phyloP scores from a whole-genome alignment of 92 coral and sea anemone species.

The Micromussa lordhowensis region DNA sequence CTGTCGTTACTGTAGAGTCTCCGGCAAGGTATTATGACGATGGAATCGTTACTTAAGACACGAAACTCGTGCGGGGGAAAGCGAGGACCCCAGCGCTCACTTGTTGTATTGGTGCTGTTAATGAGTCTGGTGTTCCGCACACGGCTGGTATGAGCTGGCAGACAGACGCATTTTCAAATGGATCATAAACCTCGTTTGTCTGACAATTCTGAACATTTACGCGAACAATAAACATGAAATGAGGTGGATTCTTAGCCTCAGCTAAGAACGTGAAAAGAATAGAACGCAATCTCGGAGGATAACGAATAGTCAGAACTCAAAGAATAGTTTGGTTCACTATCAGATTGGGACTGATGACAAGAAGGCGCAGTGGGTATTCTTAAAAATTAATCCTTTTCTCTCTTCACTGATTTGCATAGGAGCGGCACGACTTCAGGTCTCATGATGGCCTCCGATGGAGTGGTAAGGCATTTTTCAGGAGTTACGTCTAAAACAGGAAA shows the following conservation, averaged over 20 bases:
- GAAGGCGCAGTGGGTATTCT: conserved; percentile 11
- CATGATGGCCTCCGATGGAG: not conserved
- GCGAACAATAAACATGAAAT: not conserved
- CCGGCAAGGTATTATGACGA: not conserved
- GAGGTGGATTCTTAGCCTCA: not conserved
- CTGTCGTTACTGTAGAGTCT: conserved; percentile 18
- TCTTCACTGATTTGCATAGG: not conserved
- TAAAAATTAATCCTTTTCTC: not conserved
- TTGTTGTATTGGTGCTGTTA: not conserved
- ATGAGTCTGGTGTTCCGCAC: not conserved
- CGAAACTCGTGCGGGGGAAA: not conserved
- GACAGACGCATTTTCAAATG: not conserved
- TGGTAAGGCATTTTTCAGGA: not conserved
- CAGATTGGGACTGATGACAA: too few relatives aligned
- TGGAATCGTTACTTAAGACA: not conserved
- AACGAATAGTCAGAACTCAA: not conserved
- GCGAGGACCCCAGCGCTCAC: not conserved
- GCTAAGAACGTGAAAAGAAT: not conserved
- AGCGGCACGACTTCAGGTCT: not conserved
- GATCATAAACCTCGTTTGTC: not conserved
- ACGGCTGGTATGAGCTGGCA: not conserved
- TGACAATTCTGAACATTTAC: not conserved
- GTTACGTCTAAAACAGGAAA: not conserved
- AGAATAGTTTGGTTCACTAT: not conserved
- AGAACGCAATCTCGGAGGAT: not conserved